phyloP scores from a whole-genome alignment of 2,113 vertebrate species.

The Corythornis vintsioides region DNA sequence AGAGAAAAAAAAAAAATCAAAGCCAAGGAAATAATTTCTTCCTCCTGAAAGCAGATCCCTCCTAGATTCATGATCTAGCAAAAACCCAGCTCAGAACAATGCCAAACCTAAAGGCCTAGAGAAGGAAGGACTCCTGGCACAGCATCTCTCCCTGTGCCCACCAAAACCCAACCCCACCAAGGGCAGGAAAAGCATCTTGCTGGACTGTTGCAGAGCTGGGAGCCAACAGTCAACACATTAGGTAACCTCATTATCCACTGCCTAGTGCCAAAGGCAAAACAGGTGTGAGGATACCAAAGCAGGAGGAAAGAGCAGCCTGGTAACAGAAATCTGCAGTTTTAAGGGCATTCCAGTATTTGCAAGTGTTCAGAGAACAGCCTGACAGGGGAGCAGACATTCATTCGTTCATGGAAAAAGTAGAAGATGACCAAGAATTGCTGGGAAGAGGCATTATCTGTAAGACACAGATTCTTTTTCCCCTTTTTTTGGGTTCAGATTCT shows the following conservation, averaged over 20 bases:
- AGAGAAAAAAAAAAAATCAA: background rate
- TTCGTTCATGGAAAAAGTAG: conserved; percentile 6
- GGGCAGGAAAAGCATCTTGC: conserved; percentile 18
- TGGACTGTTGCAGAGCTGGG: conserved; percentile 7
- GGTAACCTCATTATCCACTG: conserved; percentile 57
- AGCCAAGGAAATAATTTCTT: background rate
- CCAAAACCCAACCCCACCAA: background rate
- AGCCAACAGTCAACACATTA: conserved; percentile 51
- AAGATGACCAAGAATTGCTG: background rate
- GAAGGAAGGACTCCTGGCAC: background rate
- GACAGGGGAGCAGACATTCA: background rate
- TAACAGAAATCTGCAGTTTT: conserved; percentile 53
- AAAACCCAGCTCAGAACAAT: background rate
- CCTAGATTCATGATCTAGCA: background rate
- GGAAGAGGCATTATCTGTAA: background rate
- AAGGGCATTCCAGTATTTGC: conserved; percentile 53
- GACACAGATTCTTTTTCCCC: background rate
- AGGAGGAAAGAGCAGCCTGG: conserved; percentile 27
- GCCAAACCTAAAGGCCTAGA: background rate
- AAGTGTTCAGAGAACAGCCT: conserved; percentile 31
- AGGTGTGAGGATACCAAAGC: conserved; percentile 56
- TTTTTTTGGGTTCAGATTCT: background rate
- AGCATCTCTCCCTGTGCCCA: background rate
- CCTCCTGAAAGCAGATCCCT: background rate
- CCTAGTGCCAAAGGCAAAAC: conserved; percentile 69